Percentiles rank a stretch among this genome's conserved stretches.
Conservation (phyloP, 37 sponge, comb jelly and placozoan genomes). For the Aphrocallistes beatrix region DNA sequence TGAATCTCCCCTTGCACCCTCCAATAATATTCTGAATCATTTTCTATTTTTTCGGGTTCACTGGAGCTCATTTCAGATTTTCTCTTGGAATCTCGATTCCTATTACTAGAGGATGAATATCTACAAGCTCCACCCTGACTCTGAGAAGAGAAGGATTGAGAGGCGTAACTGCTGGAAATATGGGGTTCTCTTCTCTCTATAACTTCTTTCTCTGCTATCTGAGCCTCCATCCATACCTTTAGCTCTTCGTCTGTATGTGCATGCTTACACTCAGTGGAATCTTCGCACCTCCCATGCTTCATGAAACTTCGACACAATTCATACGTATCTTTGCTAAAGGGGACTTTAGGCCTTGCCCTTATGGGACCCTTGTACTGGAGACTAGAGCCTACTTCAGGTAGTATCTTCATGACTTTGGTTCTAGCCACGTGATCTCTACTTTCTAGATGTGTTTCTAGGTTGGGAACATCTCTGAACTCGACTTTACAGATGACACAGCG, state of each 20-base stretch:
- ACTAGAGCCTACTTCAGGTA: background rate
- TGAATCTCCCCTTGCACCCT: background rate
- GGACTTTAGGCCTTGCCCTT: background rate
- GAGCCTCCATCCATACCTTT: background rate
- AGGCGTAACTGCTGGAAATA: no score
- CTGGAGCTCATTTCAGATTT: no score
- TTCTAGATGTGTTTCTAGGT: background rate
- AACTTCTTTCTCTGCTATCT: no score
- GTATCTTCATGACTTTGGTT: background rate
- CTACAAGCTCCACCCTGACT: background rate
- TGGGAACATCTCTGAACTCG: background rate
- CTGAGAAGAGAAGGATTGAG: no score
- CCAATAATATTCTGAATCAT: background rate
- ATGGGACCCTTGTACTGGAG: no score
- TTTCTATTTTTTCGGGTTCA: background rate
- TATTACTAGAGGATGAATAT: no score
- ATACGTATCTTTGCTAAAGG: background rate
- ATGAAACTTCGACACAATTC: background rate
- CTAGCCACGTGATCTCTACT: background rate
- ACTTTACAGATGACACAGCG: background rate
- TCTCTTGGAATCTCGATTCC: no score
- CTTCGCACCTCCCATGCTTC: background rate
- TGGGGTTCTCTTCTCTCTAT: no score
- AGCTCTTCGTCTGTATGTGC: background rate
- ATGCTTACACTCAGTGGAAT: background rate